Evolutionary conservation across 2,888 invertebrate species (phyloP).

Genomic region (Alsophila aescularia): DNA sequence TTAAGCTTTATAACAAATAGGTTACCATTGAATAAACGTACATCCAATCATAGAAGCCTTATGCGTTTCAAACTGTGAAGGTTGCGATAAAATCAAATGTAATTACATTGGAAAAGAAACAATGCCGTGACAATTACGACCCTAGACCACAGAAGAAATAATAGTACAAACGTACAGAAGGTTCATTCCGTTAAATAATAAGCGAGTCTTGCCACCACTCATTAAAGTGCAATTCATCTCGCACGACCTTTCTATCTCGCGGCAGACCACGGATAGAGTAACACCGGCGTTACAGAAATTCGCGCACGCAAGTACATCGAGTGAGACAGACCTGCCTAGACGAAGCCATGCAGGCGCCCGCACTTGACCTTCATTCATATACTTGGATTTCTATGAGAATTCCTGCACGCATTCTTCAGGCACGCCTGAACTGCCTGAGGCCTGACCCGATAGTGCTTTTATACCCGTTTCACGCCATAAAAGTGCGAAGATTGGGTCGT

Average conservation of each 20-base stretch:
- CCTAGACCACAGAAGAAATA: too few relatives aligned
- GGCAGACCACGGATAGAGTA: too few relatives aligned
- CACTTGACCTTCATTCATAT: conserved; percentile 62
- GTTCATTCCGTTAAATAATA: too few relatives aligned
- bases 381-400: conserved; percentile 46
- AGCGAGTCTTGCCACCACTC: too few relatives aligned
- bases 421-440: conserved; percentile 38
- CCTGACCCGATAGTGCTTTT: conserved; percentile 35
- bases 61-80: conserved; percentile 47
- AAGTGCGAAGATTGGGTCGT: conserved; percentile 35
- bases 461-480: conserved; percentile 18
- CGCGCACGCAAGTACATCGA: too few relatives aligned
- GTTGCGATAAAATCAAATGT: conserved; percentile 49
- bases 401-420: conserved; percentile 43
- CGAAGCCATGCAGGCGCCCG: conserved; percentile 61
- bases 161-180: too few relatives aligned
- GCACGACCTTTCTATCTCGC: too few relatives aligned
- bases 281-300: too few relatives aligned
- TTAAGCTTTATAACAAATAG: conserved; percentile 7
- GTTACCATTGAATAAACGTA: conserved; percentile 19
- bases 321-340: too few relatives aligned
- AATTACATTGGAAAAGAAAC: conserved; percentile 52
- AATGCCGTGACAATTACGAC: conserved; percentile 48
- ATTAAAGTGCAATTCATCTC: too few relatives aligned
- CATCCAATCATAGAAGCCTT: conserved; percentile 46